phyloP scores from a whole-genome alignment of 1,140 invertebrate species.

The Thaumatotibia leucotreta region DNA sequence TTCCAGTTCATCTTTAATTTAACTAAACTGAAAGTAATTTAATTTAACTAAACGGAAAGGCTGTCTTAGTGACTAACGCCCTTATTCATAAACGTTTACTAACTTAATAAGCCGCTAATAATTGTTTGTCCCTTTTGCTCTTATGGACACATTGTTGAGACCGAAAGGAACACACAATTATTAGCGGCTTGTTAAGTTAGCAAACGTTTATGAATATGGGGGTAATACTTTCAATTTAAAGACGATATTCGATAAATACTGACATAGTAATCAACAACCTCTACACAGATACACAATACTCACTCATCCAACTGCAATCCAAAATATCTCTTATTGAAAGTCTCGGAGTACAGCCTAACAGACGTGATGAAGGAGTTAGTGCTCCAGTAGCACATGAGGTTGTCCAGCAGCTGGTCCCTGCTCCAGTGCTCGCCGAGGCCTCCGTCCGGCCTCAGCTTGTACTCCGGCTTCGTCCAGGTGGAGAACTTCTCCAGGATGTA shows the following conservation, averaged over 20 bases:
- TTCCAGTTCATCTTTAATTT: too few species aligned
- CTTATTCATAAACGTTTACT: too few species aligned
- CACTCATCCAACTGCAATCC: constrained; percentile 67
- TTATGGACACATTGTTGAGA: too few species aligned
- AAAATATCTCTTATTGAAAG: constrained; percentile 56
- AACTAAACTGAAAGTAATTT: too few species aligned
- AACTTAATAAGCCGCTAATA: too few species aligned
- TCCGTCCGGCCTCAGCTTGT: constrained; percentile 78
- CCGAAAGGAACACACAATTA: too few species aligned
- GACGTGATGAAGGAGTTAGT: constrained; percentile 87
- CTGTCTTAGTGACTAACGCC: too few species aligned
- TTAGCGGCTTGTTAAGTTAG: too few species aligned
- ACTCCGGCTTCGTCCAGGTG: constrained; percentile 80
- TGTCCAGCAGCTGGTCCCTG: constrained; percentile 88
- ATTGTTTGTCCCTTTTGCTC: too few species aligned
- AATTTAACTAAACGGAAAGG: too few species aligned
- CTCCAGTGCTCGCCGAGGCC: constrained; percentile 79
- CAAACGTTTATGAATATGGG: too few species aligned
- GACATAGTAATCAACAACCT: neutral
- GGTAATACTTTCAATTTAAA: neutral
- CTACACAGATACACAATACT: constrained; percentile 18
- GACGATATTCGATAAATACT: too few species aligned
- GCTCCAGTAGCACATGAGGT: constrained; percentile 93
- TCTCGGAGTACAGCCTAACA: constrained; percentile 84
- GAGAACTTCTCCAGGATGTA: constrained; percentile 94